Evolutionary conservation across 2,888 invertebrate species (phyloP), one percentile per base, ranked within the genome.

Genomic region (Lumbricus terrestris): DNA sequence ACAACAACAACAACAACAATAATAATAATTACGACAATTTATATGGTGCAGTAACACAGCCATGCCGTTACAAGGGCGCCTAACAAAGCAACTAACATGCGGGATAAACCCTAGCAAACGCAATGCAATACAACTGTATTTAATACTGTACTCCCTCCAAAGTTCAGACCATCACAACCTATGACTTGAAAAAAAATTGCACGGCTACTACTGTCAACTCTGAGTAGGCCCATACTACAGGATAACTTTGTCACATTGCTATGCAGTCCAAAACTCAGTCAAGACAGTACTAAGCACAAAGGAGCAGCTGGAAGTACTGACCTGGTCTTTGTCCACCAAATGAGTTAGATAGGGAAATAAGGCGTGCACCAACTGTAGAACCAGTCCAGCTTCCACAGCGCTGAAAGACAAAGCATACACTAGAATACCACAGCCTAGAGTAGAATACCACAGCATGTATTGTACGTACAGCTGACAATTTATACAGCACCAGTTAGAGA

Each of bases 321-420:
- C 90, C 88, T 90, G 88, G 69, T 88, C 33, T 89, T 88, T 37
- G 40, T 37, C 47, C 16, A n/a, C 38, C 89, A 92, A 91, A 35
- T 92, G 90, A 33, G 93, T 92, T 38, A 94, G 92, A 23, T 93
- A 92, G 18, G 94, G 94, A n/a, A 94, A 93, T 13, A 94, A 92
- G 91, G 93, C 92, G 92, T 94, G 94, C 34, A 94, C 91, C 37
- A 94, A 92, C 91, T 94, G 93, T 38, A 94, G 92, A 0, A 92
- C 91, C 89, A 93, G 91, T 88, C 93, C 85, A 35, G 85, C 85
- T 35, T 85, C 85, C 8, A 85, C 85, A 35, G 85, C 23, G 34
- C 85, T 85, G 37, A 85, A 85, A 85, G 34, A 85, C 20, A 85
- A 85, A 35, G 85, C 35, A n/a, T n/a, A 69, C 47, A 47, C 1